Evolutionary conservation across 2,797 vertebrate species (phyloP), one percentile per base, ranked within the genome.

Genomic region (Acanthurus tractus): DNA sequence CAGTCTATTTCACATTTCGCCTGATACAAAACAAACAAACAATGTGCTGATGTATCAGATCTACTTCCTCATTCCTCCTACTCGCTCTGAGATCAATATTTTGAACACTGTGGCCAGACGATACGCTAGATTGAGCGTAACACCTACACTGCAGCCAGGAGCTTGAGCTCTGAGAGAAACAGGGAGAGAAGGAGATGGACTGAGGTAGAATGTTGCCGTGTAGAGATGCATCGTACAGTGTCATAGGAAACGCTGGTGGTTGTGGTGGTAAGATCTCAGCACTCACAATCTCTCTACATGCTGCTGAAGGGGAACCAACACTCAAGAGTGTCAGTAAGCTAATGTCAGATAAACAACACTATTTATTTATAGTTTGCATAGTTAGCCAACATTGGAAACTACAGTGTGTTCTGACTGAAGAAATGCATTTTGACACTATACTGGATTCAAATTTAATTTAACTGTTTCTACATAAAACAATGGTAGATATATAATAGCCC

Each of bases 11-110:
- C 58, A 42, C 68, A 44, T 65, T 72, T 54, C 17, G 22, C n/a
- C 53, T 70, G 66, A 78, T 63, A 36, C 73, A 48, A 76, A 70
- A 50, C 4, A 55, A 57, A 53, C 49, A 53, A 70, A 70, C 45
- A 82, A 76, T 65, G 67, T 75, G 75, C 76, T 84, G 79, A 84
- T 83, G 74, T 82, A 63, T 83, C 52, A 84, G 54, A 50, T 75
- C 74, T 58, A 78, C 82, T 88, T 92, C 86, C 78, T 87, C 78
- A 84, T 89, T 86, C 86, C 84, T 85, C 87, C 82, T 79, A 89
- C 90, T 75, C 66, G 1, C 83, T 49, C 53, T 23, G 40, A 88
- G 84, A 93, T 93, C 86, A 87, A 93, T 93, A 91, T 87, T 87
- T 86, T 68, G 80, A 82, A 15, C 25, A 10, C 46, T 79, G 71